Evolutionary conservation across 2,113 vertebrate genomes (phyloP), one percentile per base, ranked within the genome.

Genomic region (Colistium nudipinnis): DNA sequence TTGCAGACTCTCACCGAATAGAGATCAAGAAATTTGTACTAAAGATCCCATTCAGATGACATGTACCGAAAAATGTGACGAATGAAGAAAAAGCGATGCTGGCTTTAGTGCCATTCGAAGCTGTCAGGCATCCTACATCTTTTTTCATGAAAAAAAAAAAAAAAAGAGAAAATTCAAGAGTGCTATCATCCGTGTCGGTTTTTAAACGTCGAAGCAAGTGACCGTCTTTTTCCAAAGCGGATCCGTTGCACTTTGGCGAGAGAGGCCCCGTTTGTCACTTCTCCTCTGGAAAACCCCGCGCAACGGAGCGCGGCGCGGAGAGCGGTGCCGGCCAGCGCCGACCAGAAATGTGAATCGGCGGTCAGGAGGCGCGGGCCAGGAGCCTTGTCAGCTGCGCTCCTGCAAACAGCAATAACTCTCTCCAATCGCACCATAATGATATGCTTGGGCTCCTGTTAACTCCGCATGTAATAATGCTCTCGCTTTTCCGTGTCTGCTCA

Each of bases 361-460:
- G 76, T 78, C 47, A 78, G 52, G 59, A 55, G 65, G 49, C 38
- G 1, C 13, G 61, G 73, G 54, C 79, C 76, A 81, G 52, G 49
- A 70, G 71, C 72, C 67, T 55, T 62, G 86, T 84, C 69, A 70
- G 80, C 78, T 80, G 62, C 78, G 44, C 74, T 81, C 74, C 69
- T 76, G 53, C 82, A 72, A 80, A 82, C 80, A 76, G 74, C 76
- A 83, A 84, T 87, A 79, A 83, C 71, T 78, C 78, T 77, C 59
- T 72, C 68, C 74, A 67, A 86, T 87, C 76, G 62, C 70, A 82
- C 64, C 52, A 66, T 80, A 85, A 91, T 85, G 63, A 90, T 80
- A 82, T 86, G 83, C 74, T 84, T 62, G 66, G 80, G 79, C 36
- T 82, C 66, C 75, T 74, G 77, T 76, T 84, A 79, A 82, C 75